Conservation (phyloP, 1,140 invertebrate species). For the Stratiolaelaps scimitus region DNA sequence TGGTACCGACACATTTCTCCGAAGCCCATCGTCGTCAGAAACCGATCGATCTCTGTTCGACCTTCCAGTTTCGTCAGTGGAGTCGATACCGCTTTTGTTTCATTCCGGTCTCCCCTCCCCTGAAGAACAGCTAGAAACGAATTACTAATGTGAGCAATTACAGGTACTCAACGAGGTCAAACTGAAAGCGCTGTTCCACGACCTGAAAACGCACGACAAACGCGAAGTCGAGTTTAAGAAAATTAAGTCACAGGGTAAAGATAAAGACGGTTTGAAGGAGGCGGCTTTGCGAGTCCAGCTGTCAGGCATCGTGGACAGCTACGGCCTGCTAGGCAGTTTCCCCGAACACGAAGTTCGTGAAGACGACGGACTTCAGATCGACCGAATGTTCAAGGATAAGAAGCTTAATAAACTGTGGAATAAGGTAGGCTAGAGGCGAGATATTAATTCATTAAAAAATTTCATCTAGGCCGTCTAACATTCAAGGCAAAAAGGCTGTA, state of each 20-base stretch:
- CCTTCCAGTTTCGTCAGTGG: no score
- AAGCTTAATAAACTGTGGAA: conserved; percentile 24
- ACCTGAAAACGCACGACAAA: conserved; percentile 24
- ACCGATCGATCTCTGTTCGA: no score
- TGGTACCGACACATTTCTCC: no score
- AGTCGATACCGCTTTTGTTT: no score
- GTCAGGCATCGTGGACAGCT: conserved; percentile 1
- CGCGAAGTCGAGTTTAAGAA: conserved; percentile 12
- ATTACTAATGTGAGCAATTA: neutral
- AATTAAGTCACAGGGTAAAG: conserved; percentile 10
- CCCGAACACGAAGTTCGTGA: neutral
- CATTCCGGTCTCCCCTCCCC: no score
- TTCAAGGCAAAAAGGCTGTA: no score
- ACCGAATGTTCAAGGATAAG: conserved; percentile 25
- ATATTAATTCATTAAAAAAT: neutral
- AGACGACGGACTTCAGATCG: neutral
- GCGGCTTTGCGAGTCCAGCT: conserved; percentile 1
- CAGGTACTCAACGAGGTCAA: conserved; percentile 11
- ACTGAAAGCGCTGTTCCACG: conserved; percentile 20
- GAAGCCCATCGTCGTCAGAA: no score
- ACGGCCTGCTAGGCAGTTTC: neutral
- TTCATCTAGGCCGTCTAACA: no score
- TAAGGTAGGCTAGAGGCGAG: neutral
- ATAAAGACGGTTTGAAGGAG: conserved; percentile 9
- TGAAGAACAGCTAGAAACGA: no score